Evolutionary conservation across 2,888 invertebrate genomes (phyloP).

Genomic region (Gnatocerus cornutus): DNA sequence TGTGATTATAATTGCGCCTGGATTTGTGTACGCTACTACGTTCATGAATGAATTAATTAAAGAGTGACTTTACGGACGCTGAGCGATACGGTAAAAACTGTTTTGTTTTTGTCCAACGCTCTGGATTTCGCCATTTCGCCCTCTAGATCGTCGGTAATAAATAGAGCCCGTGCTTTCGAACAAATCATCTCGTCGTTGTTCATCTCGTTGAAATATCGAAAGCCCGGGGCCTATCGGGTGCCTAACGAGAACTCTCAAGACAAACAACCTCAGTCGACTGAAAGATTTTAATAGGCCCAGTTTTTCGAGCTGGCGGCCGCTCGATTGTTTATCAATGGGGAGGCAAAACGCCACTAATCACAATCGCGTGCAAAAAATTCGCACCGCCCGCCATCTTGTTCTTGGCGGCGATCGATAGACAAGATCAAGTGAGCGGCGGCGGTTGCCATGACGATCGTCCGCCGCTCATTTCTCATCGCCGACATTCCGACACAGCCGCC

Average conservation of each 20-base stretch:
- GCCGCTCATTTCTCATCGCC: slow-evolving; percentile 70
- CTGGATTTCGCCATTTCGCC: background rate
- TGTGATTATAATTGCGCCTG: slow-evolving; percentile 30
- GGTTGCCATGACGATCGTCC: slow-evolving; percentile 70
- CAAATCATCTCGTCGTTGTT: slow-evolving; percentile 59
- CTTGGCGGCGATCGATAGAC: slow-evolving; percentile 59
- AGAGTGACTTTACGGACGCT: too few relatives aligned
- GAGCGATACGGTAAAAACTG: too few relatives aligned
- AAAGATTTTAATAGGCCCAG: slow-evolving; percentile 71
- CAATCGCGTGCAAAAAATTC: slow-evolving; percentile 26
- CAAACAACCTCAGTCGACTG: slow-evolving; percentile 69
- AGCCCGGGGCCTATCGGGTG: slow-evolving; percentile 49
- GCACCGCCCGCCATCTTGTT: slow-evolving; percentile 58
- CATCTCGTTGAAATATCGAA: slow-evolving; percentile 62
- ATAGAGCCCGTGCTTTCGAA: slow-evolving; percentile 40
- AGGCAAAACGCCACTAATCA: slow-evolving; percentile 43
- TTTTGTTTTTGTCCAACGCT: too few relatives aligned
- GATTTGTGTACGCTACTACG: slow-evolving; percentile 27
- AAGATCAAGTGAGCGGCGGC: slow-evolving; percentile 62
- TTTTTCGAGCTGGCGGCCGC: slow-evolving; percentile 67
- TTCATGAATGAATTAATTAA: slow-evolving; percentile 27
- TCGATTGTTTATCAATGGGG: slow-evolving; percentile 59
- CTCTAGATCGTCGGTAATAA: slow-evolving; percentile 9
- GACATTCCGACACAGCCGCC: slow-evolving; percentile 68
- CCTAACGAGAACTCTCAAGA: slow-evolving; percentile 66